Evolutionary conservation across 2,888 invertebrate genomes (phyloP).

Genomic region (Cryptus armator): DNA sequence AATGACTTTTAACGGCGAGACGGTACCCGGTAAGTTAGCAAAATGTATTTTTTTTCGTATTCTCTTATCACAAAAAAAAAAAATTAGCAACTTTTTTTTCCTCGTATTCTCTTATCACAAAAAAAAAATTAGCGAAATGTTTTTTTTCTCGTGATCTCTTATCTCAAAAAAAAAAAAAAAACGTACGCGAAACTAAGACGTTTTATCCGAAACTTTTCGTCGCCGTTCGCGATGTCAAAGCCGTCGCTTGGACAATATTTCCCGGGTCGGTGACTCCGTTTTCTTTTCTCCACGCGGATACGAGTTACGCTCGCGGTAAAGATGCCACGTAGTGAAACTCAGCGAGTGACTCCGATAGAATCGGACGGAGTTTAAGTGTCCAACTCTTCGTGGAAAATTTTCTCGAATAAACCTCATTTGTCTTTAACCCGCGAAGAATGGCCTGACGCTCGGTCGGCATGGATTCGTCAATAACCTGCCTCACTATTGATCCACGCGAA

Average conservation of each 20-base stretch:
- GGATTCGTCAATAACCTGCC: constrained; percentile 18
- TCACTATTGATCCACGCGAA: constrained; percentile 11
- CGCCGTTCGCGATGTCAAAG: not conserved
- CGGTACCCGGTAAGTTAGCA: constrained; percentile 92
- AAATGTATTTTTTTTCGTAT: constrained; percentile 18
- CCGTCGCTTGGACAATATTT: constrained; percentile 54
- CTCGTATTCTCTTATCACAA: not conserved
- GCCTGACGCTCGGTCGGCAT: not conserved
- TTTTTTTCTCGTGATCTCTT: constrained; percentile 6
- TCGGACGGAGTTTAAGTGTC: not conserved
- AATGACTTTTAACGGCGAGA: constrained; percentile 97
- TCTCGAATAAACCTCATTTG: constrained; percentile 27
- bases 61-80: not conserved
- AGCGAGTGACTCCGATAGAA: constrained; percentile 3
- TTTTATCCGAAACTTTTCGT: constrained; percentile 2
- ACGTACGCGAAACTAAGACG: not conserved
- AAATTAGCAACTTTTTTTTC: constrained; percentile 71
- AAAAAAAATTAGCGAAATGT: constrained; percentile 84
- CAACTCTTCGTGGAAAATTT: constrained; percentile 14
- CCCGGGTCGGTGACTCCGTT: constrained; percentile 69
- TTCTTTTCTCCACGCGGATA: constrained; percentile 64
- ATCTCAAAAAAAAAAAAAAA: not conserved
- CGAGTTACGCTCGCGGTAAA: constrained; percentile 27
- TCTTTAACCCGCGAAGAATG: not conserved
- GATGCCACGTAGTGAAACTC: constrained; percentile 50